A percentile compares a stretch with the other conserved stretches of the same genome.
phyloP scores from a whole-genome alignment of 1,140 invertebrate species.

The Himalopsyche phryganea region DNA sequence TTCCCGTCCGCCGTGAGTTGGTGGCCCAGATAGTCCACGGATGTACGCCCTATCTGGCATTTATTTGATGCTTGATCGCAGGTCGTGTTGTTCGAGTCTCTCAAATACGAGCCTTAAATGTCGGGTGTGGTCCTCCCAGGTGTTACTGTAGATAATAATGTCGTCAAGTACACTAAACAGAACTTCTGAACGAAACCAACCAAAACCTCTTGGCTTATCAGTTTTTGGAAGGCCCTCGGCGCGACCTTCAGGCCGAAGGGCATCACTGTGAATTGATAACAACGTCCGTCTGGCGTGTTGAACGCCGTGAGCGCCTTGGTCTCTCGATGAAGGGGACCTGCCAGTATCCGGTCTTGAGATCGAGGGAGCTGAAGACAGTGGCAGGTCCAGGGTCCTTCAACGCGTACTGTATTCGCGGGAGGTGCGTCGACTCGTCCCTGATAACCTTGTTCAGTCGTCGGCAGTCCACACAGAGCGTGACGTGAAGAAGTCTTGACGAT shows the following conservation, averaged over 20 bases:
- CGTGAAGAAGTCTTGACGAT: not conserved
- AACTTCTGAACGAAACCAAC: constrained; percentile 3
- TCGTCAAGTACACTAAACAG: constrained; percentile 1
- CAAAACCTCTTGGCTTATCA: constrained; percentile 3
- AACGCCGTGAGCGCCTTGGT: constrained; percentile 1
- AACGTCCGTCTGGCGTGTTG: constrained; percentile 2
- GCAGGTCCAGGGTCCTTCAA: not conserved
- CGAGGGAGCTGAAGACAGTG: not conserved
- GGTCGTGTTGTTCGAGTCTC: not conserved
- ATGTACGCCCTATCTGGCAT: too few relatives aligned
- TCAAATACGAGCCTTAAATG: not conserved
- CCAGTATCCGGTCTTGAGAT: constrained; percentile 7
- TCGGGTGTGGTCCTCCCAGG: not conserved
- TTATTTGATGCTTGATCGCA: not conserved
- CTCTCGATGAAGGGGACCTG: not conserved
- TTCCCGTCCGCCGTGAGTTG: not conserved
- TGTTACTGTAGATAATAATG: not conserved
- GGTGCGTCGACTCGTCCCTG: not conserved
- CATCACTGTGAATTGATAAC: too few relatives aligned
- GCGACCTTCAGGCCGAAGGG: constrained; percentile 4
- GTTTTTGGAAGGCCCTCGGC: not conserved
- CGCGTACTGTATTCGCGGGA: not conserved
- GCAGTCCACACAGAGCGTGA: constrained; percentile 7
- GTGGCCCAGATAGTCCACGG: too few relatives aligned
- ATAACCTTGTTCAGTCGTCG: not conserved